Base-by-base conservation (phyloP, 2,113 vertebrate genomes). In the Carlito syrichta region DNA sequence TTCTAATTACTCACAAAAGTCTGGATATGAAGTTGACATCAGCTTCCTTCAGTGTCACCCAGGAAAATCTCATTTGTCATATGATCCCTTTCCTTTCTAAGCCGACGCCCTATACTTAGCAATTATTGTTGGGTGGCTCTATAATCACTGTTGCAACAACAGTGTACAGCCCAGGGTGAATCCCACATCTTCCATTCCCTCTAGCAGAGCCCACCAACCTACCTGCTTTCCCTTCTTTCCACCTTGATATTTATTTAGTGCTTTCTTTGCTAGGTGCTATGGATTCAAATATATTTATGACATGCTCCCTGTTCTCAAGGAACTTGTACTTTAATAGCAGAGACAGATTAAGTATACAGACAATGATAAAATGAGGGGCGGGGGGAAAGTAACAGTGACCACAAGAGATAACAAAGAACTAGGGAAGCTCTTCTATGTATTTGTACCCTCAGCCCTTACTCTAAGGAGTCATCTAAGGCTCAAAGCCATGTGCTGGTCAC, bases 101-200 rank as follows among this genome's bases (percentile, higher is more conserved):
- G 91, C 54, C 7, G 14, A 83, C 94, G 71, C 77, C 84, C 95
- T 95, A 0, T 63, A 85, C 96, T 98, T 90, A 96, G 94, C 91
- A 69, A 30, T 20, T 68, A 58, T 12, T 35, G 35, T 12, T 35
- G 35, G 68, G 58, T 63, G 19, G 58, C 0, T 45, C 71, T 40
- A 0, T 0, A 5, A 48, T 71, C 50, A 17, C 60, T n/a, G 78
- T n/a, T 73, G 35, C 0, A 27, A 45, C 16, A 6, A n/a, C 3
- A 11, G 27, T 32, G 95, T 77, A 48, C 32, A 77, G 14, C 13
- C 50, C 38, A 8, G 52, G 62, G 87, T 58, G n/a, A 69, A 38
- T 32, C 62, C 60, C 86, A 60, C 40, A 14, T 14, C 38, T 43
- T 79, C 60, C 82, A 54, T 32, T 38, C 32, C 32, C n/a, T 88